Percentiles rank a stretch among this genome's conserved stretches.
Conservation (phyloP, 2,113 vertebrate genomes). For the Fregata magnificens region DNA sequence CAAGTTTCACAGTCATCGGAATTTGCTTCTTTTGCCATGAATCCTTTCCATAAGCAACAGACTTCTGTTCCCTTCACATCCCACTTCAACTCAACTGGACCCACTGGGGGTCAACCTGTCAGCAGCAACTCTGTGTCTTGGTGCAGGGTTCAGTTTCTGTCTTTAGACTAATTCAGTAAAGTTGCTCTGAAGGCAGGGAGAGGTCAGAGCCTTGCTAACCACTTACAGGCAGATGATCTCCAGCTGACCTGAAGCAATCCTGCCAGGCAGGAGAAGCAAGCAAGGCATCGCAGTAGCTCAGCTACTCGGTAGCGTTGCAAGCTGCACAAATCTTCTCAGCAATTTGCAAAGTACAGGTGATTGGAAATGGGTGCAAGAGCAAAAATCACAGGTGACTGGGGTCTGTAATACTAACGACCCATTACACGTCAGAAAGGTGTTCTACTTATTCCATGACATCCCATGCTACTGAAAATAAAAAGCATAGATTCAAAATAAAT, state of each 20-base stretch:
- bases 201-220: neutral
- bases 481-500: neutral
- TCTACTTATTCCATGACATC: neutral
- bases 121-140: neutral
- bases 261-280: neutral
- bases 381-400: neutral
- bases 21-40: neutral
- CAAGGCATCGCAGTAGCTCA: neutral
- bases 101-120: neutral
- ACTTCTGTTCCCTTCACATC: neutral
- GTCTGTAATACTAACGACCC: neutral
- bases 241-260: neutral
- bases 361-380: neutral
- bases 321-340: neutral
- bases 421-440: neutral
- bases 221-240: neutral
- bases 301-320: neutral
- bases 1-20: neutral
- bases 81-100: neutral
- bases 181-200: neutral
- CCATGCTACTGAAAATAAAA: neutral
- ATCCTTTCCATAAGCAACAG: neutral
- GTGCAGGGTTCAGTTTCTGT: neutral
- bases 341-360: neutral
- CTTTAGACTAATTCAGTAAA: neutral